A percentile compares a stretch with the other conserved stretches of the same genome.
Evolutionary conservation across 2,797 vertebrate species (phyloP).

Genomic region (Chanos chanos): DNA sequence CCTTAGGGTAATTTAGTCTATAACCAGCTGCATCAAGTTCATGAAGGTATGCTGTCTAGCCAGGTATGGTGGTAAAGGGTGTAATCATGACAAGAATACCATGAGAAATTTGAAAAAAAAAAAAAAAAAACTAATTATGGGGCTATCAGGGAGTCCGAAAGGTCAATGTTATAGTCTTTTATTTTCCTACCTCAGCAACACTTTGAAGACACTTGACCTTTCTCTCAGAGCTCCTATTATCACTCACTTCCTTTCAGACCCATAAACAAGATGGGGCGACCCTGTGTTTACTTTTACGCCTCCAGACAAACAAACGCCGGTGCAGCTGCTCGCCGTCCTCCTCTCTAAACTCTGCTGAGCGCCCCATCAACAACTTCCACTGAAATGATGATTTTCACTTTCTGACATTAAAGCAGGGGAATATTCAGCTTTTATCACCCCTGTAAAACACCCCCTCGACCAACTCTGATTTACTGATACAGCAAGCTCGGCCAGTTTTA

Average conservation of each 20-base stretch:
- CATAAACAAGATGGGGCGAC: conserved; percentile 17
- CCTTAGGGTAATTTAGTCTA: too few species aligned
- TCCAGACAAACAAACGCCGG: conserved; percentile 35
- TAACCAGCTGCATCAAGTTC: too few species aligned
- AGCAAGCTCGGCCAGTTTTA: conserved; percentile 20
- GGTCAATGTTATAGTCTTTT: background rate
- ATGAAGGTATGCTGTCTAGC: too few species aligned
- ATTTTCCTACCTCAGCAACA: background rate
- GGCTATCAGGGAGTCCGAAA: too few species aligned
- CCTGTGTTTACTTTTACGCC: conserved; percentile 4
- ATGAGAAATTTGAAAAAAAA: too few species aligned
- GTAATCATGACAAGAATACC: too few species aligned
- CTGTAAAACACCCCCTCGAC: conserved; percentile 50
- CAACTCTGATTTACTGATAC: background rate
- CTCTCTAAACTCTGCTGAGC: conserved; percentile 59
- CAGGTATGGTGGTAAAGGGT: too few species aligned
- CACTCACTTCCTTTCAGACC: background rate
- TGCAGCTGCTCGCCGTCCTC: conserved; percentile 59
- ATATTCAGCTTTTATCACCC: conserved; percentile 54
- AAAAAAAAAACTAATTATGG: too few species aligned
- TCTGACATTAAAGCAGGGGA: conserved; percentile 36
- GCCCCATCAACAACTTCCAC: conserved; percentile 62
- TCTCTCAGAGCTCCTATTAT: background rate
- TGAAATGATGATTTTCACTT: conserved; percentile 58
- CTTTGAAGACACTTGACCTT: background rate